Base-by-base conservation (phyloP, 2,113 vertebrate genomes). In the Phodopus roborovskii region DNA sequence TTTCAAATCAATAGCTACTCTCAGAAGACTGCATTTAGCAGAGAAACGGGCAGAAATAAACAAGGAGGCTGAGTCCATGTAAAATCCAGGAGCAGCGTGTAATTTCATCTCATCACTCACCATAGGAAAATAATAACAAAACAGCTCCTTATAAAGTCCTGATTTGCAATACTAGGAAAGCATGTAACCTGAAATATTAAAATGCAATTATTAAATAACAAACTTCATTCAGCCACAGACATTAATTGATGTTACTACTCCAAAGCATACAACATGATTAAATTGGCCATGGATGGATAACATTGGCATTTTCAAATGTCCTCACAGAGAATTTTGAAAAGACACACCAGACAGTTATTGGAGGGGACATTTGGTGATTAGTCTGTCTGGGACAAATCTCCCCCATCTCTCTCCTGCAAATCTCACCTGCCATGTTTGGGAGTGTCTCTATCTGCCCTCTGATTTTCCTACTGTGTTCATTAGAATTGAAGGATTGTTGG, bases 151-250 rank as follows among this genome's bases (percentile, higher is more conserved):
- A 56, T 71, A 75, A 98, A 95, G 97, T 91, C 50, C 78, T 86
- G 95, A 98, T 98, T 97, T 97, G 96, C 95, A 96, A 82, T 96
- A 97, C 92, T 64, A 94, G 92, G 95, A 94, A 94, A 97, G 96
- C 97, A 97, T 96, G 97, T 96, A 97, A 98, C 97, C 96, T 98
- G 96, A 96, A 96, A 94, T 97, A 97, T 96, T 97, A 97, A 98
- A 97, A 96, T 96, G 92, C 96, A 97, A 97, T 98, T 97, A 98
- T 97, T 97, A 95, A 96, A 97, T 97, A 97, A 97, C 94, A 96
- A 97, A 95, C 96, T 97, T 97, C 96, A 96, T 94, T 95, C 94
- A 95, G 95, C 91, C 94, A 95, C 97, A 95, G 96, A 95, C 88
- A 97, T 95, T 97, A 97, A 98, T 97, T 97, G 94, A 95, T 96